A percentile compares a stretch with the other conserved stretches of the same genome.
These are phyloP conservation scores for Scolopax mira DNA, from an alignment of 2,113 vertebrate species.

Conservation along the genomic window DNA sequence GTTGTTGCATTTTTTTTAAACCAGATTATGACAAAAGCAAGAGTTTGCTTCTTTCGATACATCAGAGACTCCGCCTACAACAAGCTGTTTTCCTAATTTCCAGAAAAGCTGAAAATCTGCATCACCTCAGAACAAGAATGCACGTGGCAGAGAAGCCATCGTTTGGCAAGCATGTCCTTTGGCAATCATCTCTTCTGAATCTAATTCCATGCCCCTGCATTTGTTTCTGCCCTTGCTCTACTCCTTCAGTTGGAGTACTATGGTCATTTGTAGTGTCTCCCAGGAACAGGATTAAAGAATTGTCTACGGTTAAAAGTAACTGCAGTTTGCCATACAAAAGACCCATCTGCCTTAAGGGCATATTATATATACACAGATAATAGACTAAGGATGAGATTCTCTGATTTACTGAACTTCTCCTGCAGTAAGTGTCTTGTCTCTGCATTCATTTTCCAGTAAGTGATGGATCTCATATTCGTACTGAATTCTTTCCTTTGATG, in stretches of 20 bases:
- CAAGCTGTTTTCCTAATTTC: neutral
- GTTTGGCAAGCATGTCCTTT: neutral
- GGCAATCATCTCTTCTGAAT: neutral
- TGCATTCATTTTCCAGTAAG: neutral
- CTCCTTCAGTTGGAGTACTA: neutral
- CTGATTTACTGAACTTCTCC: neutral
- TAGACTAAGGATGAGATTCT: neutral
- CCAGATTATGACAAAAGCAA: neutral
- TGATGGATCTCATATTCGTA: neutral
- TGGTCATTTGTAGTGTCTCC: neutral
- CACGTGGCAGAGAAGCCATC: neutral
- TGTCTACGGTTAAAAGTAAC: neutral
- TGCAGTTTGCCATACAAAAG: neutral
- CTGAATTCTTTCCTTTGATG: neutral
- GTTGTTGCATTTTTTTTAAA: neutral
- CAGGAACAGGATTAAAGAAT: neutral
- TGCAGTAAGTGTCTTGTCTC: neutral
- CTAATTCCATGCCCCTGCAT: neutral
- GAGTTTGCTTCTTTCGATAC: neutral
- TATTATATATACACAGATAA: accelerated
- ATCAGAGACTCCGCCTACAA: neutral
- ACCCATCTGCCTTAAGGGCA: neutral
- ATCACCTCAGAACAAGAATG: neutral
- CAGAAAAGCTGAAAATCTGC: neutral
- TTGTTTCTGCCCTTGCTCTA: neutral